Evolutionary conservation across 2,113 vertebrate species (phyloP), one percentile per base, ranked within the genome.

Genomic region (Heterochromis multidens): DNA sequence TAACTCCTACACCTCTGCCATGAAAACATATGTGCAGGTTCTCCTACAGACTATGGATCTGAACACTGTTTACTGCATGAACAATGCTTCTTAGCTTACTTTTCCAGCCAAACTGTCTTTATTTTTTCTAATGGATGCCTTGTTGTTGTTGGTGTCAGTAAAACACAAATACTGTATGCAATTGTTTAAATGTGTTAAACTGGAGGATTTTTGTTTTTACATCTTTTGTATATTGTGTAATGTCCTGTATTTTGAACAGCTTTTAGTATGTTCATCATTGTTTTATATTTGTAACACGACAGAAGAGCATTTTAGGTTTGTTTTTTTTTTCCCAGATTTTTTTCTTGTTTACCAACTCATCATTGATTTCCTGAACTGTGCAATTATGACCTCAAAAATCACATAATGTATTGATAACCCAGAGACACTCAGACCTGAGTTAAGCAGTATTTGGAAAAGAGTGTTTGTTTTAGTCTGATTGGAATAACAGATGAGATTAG

Each of bases 201-300:
- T 91, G 92, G 89, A 93, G 76, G 65, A 81, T 62, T 74, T 43
- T 86, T 21, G 7, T 89, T 54, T 91, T 80, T n/a, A 25, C 35
- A 76, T 54, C 8, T 87, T 93, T 89, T 93, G 90, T 95, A 95
- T 89, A 91, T 95, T 88, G 84, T 93, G 82, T 87, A 80, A 33
- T 89, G 67, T 89, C 77, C 52, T 89, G 49, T 86, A 62, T 85
- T 90, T 80, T 82, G 65, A 87, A 88, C n/a, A 17, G 60, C 65
- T 91, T 77, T 79, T 79, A 46, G 59, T 92, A 40, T 91, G 87
- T 92, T 85, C 54, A 87, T 81, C 77, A 31, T 83, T 88, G 57
- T 91, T 88, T 90, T 58, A 62, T 90, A 80, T 84, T 89, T 91
- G 72, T 89, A 77, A 93, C 84, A 87, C 27, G 52, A 54, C 12